phyloP scores from a whole-genome alignment of 1,140 invertebrate genomes.

The Lethocerus indicus region DNA sequence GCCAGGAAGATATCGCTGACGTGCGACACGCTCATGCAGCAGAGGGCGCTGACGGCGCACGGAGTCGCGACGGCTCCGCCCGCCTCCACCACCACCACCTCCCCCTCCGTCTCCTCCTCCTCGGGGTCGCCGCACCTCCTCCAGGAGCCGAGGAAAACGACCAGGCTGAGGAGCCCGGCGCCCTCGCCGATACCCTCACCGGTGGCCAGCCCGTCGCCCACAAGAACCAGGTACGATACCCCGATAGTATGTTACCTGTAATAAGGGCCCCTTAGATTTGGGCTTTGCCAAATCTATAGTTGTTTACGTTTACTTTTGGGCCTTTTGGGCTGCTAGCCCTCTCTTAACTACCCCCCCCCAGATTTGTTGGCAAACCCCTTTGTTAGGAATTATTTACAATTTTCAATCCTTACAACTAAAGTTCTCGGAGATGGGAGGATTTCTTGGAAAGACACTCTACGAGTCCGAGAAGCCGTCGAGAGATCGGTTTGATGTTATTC shows the following conservation, averaged over 20 bases:
- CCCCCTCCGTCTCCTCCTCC: constrained; percentile 18
- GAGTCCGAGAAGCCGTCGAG: too few species aligned
- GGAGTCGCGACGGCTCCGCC: constrained; percentile 16
- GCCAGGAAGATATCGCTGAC: constrained; percentile 43
- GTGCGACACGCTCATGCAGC: constrained; percentile 28
- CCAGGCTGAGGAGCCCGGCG: constrained; percentile 42
- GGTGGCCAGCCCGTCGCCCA: constrained; percentile 39
- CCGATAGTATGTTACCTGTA: too few species aligned
- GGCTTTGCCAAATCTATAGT: too few species aligned
- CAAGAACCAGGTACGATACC: constrained; percentile 16
- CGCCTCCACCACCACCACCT: constrained; percentile 6
- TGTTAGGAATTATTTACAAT: too few species aligned
- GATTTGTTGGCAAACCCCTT: neutral
- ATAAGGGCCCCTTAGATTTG: too few species aligned
- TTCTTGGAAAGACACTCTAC: too few species aligned
- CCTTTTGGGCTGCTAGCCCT: neutral
- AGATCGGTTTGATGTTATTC: too few species aligned
- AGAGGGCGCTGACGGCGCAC: constrained; percentile 14
- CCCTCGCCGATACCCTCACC: constrained; percentile 49
- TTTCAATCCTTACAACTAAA: too few species aligned
- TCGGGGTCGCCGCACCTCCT: constrained; percentile 27
- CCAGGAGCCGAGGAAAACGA: constrained; percentile 25
- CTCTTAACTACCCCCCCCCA: neutral
- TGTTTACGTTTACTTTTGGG: too few species aligned
- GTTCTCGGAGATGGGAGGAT: too few species aligned